These are phyloP conservation scores for Slavum lentiscoides DNA, from an alignment of 2,888 invertebrate species.

Conservation along the genomic window DNA sequence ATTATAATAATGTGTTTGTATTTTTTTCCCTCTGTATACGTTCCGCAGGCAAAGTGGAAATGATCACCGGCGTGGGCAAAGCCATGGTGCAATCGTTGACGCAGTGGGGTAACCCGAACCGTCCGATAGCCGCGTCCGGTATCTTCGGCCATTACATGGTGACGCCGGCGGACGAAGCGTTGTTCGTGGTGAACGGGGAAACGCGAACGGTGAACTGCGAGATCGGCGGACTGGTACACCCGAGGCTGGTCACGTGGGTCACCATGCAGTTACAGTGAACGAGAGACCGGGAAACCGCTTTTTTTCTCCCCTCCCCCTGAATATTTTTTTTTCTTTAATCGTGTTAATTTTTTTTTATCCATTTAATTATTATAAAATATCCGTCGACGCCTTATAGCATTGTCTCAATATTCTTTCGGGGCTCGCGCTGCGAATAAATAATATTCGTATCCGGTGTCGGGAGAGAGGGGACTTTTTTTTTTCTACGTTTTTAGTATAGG, in stretches of 20 bases:
- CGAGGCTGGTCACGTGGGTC: constrained; percentile 70
- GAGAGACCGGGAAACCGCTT: background rate
- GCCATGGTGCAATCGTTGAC: constrained; percentile 65
- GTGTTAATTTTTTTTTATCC: too few relatives aligned
- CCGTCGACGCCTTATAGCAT: too few relatives aligned
- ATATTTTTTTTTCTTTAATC: too few relatives aligned
- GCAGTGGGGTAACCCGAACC: constrained; percentile 69
- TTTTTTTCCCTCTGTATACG: too few relatives aligned
- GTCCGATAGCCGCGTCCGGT: constrained; percentile 71
- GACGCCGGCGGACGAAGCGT: constrained; percentile 71
- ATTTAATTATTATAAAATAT: too few relatives aligned
- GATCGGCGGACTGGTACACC: constrained; percentile 71
- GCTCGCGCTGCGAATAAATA: too few relatives aligned
- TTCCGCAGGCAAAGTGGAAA: constrained; percentile 71
- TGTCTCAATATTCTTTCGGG: too few relatives aligned
- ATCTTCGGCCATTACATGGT: constrained; percentile 75
- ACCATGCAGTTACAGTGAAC: constrained; percentile 65
- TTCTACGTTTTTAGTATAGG: too few relatives aligned
- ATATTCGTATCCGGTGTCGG: too few relatives aligned
- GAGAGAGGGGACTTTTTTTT: too few relatives aligned
- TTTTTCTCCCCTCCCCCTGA: too few relatives aligned
- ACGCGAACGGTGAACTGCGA: constrained; percentile 75
- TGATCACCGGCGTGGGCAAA: constrained; percentile 73
- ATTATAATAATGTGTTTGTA: too few relatives aligned
- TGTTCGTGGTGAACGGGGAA: constrained; percentile 73